Conservation (phyloP, 2,797 vertebrate species). For the Cyprinodon diabolis region DNA sequence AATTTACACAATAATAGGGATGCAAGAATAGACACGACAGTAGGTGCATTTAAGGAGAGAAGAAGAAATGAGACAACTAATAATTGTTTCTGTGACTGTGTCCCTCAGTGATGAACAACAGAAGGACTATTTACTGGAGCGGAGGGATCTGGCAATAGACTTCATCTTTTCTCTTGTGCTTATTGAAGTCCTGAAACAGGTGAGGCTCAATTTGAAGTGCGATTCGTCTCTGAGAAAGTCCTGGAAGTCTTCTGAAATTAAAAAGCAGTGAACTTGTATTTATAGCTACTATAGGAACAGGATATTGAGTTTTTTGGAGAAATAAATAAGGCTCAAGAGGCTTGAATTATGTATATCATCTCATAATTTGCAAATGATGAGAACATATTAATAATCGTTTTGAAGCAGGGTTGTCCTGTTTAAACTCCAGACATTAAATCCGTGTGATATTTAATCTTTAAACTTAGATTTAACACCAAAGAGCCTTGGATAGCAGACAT, state of each 20-base stretch:
- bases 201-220: slow-evolving; percentile 63
- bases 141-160: slow-evolving; percentile 97
- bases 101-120: slow-evolving; percentile 93
- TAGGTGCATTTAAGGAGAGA: background rate
- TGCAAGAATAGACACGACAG: background rate
- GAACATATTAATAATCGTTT: background rate
- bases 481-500: background rate
- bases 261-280: background rate
- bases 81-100: slow-evolving; percentile 18
- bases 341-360: background rate
- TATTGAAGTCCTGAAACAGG: slow-evolving; percentile 99
- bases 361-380: too few species aligned
- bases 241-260: background rate
- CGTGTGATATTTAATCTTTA: background rate
- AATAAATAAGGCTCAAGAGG: background rate
- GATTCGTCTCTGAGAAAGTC: background rate
- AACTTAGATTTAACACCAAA: background rate
- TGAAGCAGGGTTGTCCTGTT: background rate
- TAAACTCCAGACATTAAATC: background rate
- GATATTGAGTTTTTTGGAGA: background rate
- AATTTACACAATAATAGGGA: background rate
- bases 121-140: slow-evolving; percentile 97
- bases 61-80: background rate
- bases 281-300: background rate
- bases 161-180: slow-evolving; percentile 99